Evolutionary conservation across 2,797 vertebrate species (phyloP), one percentile per base, ranked within the genome.

Genomic region (Acipenser ruthenus): DNA sequence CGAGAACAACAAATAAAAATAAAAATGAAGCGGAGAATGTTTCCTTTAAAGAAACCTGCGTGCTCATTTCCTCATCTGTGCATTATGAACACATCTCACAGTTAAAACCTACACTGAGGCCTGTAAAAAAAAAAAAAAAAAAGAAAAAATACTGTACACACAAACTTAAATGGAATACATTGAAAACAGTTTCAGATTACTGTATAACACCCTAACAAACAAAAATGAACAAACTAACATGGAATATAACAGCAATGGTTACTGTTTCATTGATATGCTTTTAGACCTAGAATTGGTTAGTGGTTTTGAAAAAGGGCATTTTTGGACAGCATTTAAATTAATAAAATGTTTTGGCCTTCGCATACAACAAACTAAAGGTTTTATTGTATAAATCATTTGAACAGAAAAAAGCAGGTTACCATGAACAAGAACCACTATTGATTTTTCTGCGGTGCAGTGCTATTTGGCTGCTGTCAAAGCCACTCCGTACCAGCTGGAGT

Each of bases 401-500:
- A 81, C 77, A 76, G 65, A 82, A 85, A 92, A 77, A 91, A 90
- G 89, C 90, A 92, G 91, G 92, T 89, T 90, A 86, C 91, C 84
- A 84, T 79, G 90, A 93, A 92, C 91, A 92, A 90, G 90, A 92
- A 89, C 89, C 84, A 84, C 77, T 94, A 98, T 96, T 93, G 95
- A 98, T 96, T 96, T 91, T 93, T 92, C 85, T 90, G 91, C 87
- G 80, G 88, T 88, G 91, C 92, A 89, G 92, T 93, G 92, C 93
- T 93, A 92, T 94, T 90, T 93, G 93, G 93, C 90, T 87, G 84
- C 93, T 95, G 94, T 95, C 94, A 95, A 92, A 94, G 91, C 89
- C 88, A 90, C 92, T 92, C 93, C 88, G 91, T 88, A 94, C 94
- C 93, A 95, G 95, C 93, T 94, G 93, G 95, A 96, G 94, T 96